phyloP scores from a whole-genome alignment of 2,113 vertebrate genomes.

The Setophaga coronata region DNA sequence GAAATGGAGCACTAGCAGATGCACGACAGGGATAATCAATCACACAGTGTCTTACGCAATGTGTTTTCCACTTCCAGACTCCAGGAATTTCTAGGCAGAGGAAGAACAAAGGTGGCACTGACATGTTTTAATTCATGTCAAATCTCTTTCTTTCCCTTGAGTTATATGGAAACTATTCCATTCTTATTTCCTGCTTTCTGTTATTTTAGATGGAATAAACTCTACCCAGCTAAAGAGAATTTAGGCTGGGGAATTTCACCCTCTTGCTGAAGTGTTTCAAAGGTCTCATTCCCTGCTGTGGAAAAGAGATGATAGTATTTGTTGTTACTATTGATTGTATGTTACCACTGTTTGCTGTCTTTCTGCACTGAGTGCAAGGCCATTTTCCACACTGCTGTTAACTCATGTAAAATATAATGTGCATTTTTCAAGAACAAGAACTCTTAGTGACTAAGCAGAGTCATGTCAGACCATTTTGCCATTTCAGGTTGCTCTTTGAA shows the following conservation, averaged over 20 bases:
- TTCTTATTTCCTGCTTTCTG: background rate
- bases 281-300: background rate
- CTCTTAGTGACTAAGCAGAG: background rate
- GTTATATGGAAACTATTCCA: background rate
- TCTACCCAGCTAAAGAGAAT: background rate
- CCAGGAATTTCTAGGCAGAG: background rate
- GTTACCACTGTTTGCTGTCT: background rate
- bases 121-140: background rate
- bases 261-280: background rate
- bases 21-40: background rate
- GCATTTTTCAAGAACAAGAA: background rate
- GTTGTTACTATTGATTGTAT: background rate
- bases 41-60: background rate
- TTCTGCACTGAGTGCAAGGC: background rate
- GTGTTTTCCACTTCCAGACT: slow-evolving; percentile 14
- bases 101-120: background rate
- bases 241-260: background rate
- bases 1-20: slow-evolving; percentile 14
- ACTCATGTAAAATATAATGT: fast-evolving
- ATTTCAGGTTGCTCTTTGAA: background rate
- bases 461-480: background rate
- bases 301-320: background rate
- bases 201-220: background rate
- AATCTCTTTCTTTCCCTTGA: background rate
- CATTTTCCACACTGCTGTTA: background rate